Percentiles rank a stretch among this genome's conserved stretches.
Evolutionary conservation across 2,113 vertebrate species (phyloP).

Genomic region (Festucalex cinctus): DNA sequence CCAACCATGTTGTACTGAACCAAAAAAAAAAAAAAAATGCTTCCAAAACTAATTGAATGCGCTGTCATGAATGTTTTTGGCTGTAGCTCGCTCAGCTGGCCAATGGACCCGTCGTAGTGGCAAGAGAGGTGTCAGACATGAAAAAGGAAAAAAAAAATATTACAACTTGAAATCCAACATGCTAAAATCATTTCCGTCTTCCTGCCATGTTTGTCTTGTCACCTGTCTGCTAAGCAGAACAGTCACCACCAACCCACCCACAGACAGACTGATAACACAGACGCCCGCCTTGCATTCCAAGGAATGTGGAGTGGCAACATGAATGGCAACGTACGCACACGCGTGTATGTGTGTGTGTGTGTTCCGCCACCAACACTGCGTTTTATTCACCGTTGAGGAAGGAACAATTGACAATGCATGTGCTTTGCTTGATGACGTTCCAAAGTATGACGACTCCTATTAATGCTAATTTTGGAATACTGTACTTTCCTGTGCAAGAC

Average conservation of each 20-base stretch:
- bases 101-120: neutral
- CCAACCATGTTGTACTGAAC: too few relatives aligned
- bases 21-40: neutral
- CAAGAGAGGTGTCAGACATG: constrained; percentile 8
- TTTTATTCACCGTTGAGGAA: constrained; percentile 36
- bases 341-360: constrained; percentile 25
- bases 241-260: constrained; percentile 29
- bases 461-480: neutral
- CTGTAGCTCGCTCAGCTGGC: constrained; percentile 11
- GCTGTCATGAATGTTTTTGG: constrained; percentile 12
- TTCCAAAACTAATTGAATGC: neutral
- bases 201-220: constrained; percentile 9
- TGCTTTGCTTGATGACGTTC: constrained; percentile 7
- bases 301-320: constrained; percentile 57
- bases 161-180: neutral
- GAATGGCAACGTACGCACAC: constrained; percentile 22
- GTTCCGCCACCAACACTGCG: constrained; percentile 1
- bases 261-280: constrained; percentile 50
- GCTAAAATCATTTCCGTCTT: neutral
- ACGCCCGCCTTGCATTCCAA: constrained; percentile 57
- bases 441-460: neutral
- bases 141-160: neutral
- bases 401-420: constrained; percentile 30
- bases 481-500: constrained; percentile 1
- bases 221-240: constrained; percentile 11